Percentiles rank a stretch among this genome's conserved stretches.
Conservation (phyloP, 2,113 vertebrate species). For the Chrysemys picta region DNA sequence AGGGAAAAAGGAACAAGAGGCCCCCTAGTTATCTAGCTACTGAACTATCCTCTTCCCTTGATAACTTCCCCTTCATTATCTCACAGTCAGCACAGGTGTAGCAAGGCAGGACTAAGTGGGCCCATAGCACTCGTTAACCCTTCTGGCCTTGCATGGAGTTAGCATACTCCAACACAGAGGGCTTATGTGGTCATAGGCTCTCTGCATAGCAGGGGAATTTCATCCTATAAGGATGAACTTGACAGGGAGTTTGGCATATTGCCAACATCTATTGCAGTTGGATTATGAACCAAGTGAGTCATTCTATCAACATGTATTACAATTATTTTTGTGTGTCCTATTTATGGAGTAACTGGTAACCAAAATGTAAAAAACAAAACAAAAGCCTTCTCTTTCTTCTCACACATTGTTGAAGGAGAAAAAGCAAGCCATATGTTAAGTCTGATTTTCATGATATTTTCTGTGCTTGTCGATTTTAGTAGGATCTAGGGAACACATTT, state of each 20-base stretch:
- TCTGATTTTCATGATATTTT: constrained; percentile 35
- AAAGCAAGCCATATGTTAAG: constrained; percentile 15
- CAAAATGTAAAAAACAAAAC: neutral
- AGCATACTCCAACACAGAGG: neutral
- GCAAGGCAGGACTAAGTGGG: neutral
- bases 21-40: no score
- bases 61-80: no score
- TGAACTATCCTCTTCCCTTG: no score
- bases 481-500: constrained; percentile 12
- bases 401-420: neutral
- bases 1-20: neutral
- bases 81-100: neutral
- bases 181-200: neutral
- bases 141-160: neutral
- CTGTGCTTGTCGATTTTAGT: neutral
- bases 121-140: neutral
- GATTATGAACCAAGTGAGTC: neutral
- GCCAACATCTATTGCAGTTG: neutral
- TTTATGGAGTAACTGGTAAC: neutral
- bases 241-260: neutral
- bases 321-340: neutral
- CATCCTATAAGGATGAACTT: rapidly evolving
- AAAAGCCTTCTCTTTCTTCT: neutral
- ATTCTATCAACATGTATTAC: neutral
- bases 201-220: neutral